A percentile compares a stretch with the other conserved stretches of the same genome.
Conservation (phyloP, 2,797 vertebrate genomes). For the Allobates femoralis region DNA sequence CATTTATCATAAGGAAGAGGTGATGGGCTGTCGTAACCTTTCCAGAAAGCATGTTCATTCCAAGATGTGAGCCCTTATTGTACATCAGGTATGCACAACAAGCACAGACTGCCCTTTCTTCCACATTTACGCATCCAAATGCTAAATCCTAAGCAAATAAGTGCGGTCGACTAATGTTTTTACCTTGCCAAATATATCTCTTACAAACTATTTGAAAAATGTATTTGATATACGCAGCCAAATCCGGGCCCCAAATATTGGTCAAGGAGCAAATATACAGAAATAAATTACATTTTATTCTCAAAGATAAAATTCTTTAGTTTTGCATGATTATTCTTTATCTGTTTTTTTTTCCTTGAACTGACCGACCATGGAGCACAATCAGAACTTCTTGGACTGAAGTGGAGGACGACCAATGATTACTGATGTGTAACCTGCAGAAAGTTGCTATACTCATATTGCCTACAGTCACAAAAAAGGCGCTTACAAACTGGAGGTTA, state of each 20-base stretch:
- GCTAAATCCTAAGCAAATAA: slow-evolving; percentile 57
- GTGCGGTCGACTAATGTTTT: slow-evolving; percentile 50
- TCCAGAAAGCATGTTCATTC: slow-evolving; percentile 27
- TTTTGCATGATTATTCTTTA: background rate
- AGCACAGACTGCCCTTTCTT: slow-evolving; percentile 50
- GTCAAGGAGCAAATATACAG: background rate
- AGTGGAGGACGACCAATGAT: slow-evolving; percentile 9
- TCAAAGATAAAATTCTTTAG: slow-evolving; percentile 3
- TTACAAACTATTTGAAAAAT: slow-evolving; percentile 58
- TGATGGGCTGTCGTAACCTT: slow-evolving; percentile 2
- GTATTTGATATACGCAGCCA: slow-evolving; percentile 41
- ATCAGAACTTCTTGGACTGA: slow-evolving; percentile 13
- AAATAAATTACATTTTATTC: slow-evolving; percentile 1
- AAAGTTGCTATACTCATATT: slow-evolving; percentile 23
- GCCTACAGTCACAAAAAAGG: background rate
- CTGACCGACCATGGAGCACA: background rate
- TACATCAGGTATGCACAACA: slow-evolving; percentile 28
- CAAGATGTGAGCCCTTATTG: slow-evolving; percentile 36
- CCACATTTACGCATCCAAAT: slow-evolving; percentile 53
- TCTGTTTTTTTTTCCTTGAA: background rate
- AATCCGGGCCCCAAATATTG: slow-evolving; percentile 23
- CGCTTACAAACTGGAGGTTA: background rate
- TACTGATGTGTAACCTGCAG: slow-evolving; percentile 48
- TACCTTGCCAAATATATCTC: slow-evolving; percentile 55
- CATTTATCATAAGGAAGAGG: slow-evolving; percentile 25